Base-by-base conservation (phyloP, 1,140 invertebrate genomes). In the Bombus haemorrhoidalis region DNA sequence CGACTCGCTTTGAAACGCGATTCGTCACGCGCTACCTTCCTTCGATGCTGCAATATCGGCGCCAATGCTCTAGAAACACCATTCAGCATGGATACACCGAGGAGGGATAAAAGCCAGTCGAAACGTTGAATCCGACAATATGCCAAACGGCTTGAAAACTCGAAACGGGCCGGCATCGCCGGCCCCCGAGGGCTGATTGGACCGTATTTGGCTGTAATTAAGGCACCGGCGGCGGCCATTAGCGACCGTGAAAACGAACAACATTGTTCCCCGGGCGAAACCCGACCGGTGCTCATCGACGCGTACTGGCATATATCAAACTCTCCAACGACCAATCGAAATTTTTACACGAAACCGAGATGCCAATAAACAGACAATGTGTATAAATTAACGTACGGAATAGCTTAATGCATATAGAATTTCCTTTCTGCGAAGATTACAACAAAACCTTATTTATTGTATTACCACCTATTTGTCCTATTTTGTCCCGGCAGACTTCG, bases 151-250 rank as follows among this genome's bases (percentile, higher is more conserved):
- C 47, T 80, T 57, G 69, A 88, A 86, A 88, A 66, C 57, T 86
- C 64, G 69, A 86, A 83, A 82, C 75, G 74, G 66, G 37, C 75
- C 75, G 62, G 71, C 79, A 88, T 75, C 41, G 87, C 79, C 80
- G 75, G 74, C 86, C 87, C 92, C 89, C 89, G 88, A 89, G 87
- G 91, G 89, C 93, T 92, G 92, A 93, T 93, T 93, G 93, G 92
- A 68, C 89, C 90, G 89, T 93, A 93, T 93, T 93, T 93, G 92
- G 92, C 92, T 93, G 90, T 93, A 93, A 93, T 93, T 93, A 93
- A 93, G 91, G 92, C 90, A 89, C 91, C 89, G 87, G 91, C 92
- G 86, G 89, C 92, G 86, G 83, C 91, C 92, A 93, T 93, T 92
- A 93, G 91, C 88, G 87, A 92, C 87, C 76, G 83, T 83, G 89